Percentiles rank a stretch among this genome's conserved stretches.
Conservation (phyloP, 2,888 invertebrate species). For the Cabera pusaria region DNA sequence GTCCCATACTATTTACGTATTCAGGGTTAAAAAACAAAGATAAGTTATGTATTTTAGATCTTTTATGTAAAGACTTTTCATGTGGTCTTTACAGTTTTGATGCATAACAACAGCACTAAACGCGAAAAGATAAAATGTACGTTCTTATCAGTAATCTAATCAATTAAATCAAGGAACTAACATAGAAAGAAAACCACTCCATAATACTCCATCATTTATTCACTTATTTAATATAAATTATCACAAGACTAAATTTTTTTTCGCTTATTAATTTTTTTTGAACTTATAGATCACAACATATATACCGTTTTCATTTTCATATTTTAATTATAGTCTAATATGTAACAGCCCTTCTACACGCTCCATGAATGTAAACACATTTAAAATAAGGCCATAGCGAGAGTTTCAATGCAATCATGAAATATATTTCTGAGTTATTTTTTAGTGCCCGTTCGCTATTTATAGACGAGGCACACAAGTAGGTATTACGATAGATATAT, state of each 20-base stretch:
- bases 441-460: no score
- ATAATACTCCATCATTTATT: constrained; percentile 80
- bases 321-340: constrained; percentile 64
- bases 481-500: constrained; percentile 55
- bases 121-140: no score
- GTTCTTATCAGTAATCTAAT: no score
- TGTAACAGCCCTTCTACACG: constrained; percentile 69
- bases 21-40: no score
- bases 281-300: constrained; percentile 81
- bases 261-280: constrained; percentile 65
- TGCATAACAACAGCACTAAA: no score
- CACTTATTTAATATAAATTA: constrained; percentile 79
- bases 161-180: no score
- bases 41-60: no score
- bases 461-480: constrained; percentile 60
- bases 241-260: constrained; percentile 79
- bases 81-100: no score
- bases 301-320: constrained; percentile 65
- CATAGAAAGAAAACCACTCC: constrained; percentile 46
- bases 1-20: no score
- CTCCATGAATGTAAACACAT: constrained; percentile 53
- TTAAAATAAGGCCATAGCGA: constrained; percentile 73
- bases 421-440: no score
- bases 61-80: no score
- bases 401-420: constrained; percentile 46